Conservation (phyloP, 2,797 vertebrate genomes). For the Pitangus sulphuratus region DNA sequence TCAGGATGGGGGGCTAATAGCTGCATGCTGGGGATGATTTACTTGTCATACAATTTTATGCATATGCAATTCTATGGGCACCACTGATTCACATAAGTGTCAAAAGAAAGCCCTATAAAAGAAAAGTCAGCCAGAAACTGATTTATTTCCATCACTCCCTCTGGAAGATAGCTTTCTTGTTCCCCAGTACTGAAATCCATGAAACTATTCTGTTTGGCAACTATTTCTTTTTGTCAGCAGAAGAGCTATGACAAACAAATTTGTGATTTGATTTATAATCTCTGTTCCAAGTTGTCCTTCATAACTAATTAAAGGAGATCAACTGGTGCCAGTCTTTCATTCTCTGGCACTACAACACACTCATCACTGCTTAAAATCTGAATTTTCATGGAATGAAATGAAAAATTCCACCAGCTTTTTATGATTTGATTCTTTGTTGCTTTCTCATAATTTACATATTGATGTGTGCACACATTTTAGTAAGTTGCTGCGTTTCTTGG, state of each 20-base stretch:
- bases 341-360: neutral
- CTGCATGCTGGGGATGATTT: neutral
- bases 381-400: neutral
- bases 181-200: neutral
- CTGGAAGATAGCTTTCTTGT: neutral
- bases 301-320: conserved; percentile 14
- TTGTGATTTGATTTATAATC: neutral
- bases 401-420: neutral
- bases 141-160: neutral
- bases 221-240: neutral
- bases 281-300: neutral
- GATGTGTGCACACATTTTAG: neutral
- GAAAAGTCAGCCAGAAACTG: neutral
- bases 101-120: neutral
- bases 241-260: neutral
- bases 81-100: neutral
- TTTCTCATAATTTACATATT: neutral
- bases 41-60: neutral
- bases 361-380: neutral
- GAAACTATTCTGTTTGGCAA: neutral
- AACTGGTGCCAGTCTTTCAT: neutral
- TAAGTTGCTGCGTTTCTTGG: neutral
- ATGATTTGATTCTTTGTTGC: neutral
- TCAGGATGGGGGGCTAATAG: neutral
- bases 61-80: neutral